These are phyloP conservation scores for Schizotus pectinicornis DNA, from an alignment of 2,888 invertebrate species.

Conservation along the genomic window DNA sequence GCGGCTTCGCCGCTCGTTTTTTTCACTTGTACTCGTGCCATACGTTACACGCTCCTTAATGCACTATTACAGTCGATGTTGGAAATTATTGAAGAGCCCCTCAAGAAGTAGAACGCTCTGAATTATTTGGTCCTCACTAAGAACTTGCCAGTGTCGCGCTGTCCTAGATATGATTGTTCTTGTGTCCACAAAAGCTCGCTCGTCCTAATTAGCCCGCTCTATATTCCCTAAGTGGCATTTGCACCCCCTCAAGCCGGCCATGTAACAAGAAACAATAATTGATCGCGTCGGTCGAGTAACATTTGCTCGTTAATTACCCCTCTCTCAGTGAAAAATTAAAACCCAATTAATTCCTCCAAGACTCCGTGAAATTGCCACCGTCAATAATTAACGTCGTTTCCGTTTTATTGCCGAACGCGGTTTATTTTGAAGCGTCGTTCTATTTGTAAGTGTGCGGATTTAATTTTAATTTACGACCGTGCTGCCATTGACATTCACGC, in stretches of 20 bases:
- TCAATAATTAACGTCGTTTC: slow-evolving; percentile 20
- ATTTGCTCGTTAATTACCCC: not conserved
- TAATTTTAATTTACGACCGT: slow-evolving; percentile 16
- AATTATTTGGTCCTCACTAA: too few species aligned
- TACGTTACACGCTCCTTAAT: too few species aligned
- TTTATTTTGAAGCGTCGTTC: not conserved
- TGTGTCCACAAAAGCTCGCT: too few species aligned
- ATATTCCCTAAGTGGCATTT: not conserved
- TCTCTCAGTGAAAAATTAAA: slow-evolving; percentile 26
- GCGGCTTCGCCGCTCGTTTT: too few species aligned
- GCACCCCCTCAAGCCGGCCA: not conserved
- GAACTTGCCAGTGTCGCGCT: too few species aligned
- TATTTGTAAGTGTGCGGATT: slow-evolving; percentile 1
- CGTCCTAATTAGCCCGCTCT: not conserved
- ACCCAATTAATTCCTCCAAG: slow-evolving; percentile 27
- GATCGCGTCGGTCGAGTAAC: too few species aligned
- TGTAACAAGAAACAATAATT: not conserved
- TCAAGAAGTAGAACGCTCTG: too few species aligned
- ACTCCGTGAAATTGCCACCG: slow-evolving; percentile 7
- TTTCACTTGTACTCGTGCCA: too few species aligned
- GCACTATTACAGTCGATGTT: too few species aligned
- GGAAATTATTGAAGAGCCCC: too few species aligned
- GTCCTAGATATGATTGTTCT: too few species aligned
- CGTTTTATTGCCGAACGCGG: slow-evolving; percentile 4
- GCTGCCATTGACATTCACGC: slow-evolving; percentile 17